Conservation (phyloP, 2,797 vertebrate genomes). For the Chelon auratus region DNA sequence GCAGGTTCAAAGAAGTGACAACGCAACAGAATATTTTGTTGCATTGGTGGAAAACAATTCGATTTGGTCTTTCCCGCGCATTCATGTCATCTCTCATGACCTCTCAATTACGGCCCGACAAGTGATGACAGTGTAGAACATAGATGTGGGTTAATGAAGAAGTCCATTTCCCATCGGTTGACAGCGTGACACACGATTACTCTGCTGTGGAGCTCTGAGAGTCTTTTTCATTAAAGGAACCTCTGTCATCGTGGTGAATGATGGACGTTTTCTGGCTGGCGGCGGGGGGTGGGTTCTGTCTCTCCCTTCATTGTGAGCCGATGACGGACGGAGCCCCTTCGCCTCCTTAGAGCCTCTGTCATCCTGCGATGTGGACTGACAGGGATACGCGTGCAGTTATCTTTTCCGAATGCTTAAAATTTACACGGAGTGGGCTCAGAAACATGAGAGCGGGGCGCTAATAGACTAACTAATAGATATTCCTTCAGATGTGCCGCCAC, state of each 20-base stretch:
- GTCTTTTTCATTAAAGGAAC: slow-evolving; percentile 47
- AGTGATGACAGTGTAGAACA: neutral
- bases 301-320: slow-evolving; percentile 63
- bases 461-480: neutral
- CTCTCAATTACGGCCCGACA: neutral
- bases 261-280: slow-evolving; percentile 42
- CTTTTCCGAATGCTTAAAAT: slow-evolving; percentile 8
- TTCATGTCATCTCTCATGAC: neutral
- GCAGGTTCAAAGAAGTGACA: too few species aligned
- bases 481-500: slow-evolving; percentile 1
- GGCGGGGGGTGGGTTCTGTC: slow-evolving; percentile 24
- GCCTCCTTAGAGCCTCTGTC: slow-evolving; percentile 25
- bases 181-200: slow-evolving; percentile 17
- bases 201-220: neutral
- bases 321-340: slow-evolving; percentile 59
- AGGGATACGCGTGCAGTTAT: slow-evolving; percentile 24
- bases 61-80: neutral
- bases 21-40: too few species aligned
- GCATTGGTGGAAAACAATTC: too few species aligned
- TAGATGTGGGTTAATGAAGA: slow-evolving; percentile 10
- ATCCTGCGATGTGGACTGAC: slow-evolving; percentile 22
- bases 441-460: slow-evolving; percentile 26
- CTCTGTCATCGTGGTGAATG: slow-evolving; percentile 53
- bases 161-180: slow-evolving; percentile 29
- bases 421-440: slow-evolving; percentile 1